Evolutionary conservation across 2,113 vertebrate species (phyloP), one percentile per base, ranked within the genome.

Genomic region (Notothenia coriiceps): DNA sequence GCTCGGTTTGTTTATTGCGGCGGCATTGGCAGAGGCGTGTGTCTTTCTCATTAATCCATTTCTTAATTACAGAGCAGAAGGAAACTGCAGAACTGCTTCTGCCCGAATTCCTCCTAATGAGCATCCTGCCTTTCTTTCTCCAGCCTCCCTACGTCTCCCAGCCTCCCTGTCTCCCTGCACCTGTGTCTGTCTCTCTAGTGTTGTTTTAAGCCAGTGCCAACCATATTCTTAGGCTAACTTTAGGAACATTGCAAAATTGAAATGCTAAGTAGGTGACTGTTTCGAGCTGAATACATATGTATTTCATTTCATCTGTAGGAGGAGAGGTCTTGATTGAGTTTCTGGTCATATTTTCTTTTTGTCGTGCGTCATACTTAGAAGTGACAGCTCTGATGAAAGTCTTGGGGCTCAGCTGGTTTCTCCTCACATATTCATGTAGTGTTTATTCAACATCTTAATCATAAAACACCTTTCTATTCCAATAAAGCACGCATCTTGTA

Each of bases 21-120:
- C 33, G 47, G 79, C 71, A 70, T 44, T 75, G 83, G 86, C 33
- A 85, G 67, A 74, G 20, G 18, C 2, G 35, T 29, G 64, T 86
- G 70, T 90, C 79, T 64, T 67, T 87, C 86, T 86, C 87, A 90
- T 93, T 88, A 91, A 84, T 87, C 82, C 68, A 43, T 54, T 83
- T 70, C 84, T 89, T 91, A 90, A 91, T 91, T 91, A 91, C 84
- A 84, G 76, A 90, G 79, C 67, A 76, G 80, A 72, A 68, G 73
- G 68, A 86, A 81, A 85, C 70, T 11, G 65, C 64, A 63, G 79
- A 80, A 18, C 44, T 14, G 70, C 66, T 46, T 74, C 76, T 33
- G 61, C 73, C 71, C 5, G 18, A 77, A 77, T 77, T 74, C 61
- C 69, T 86, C 70, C 90, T 91, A 90, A 93, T 85, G 89, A 89